Evolutionary conservation across 2,113 vertebrate species (phyloP), one percentile per base, ranked within the genome.

Genomic region (Trematocara variabile): DNA sequence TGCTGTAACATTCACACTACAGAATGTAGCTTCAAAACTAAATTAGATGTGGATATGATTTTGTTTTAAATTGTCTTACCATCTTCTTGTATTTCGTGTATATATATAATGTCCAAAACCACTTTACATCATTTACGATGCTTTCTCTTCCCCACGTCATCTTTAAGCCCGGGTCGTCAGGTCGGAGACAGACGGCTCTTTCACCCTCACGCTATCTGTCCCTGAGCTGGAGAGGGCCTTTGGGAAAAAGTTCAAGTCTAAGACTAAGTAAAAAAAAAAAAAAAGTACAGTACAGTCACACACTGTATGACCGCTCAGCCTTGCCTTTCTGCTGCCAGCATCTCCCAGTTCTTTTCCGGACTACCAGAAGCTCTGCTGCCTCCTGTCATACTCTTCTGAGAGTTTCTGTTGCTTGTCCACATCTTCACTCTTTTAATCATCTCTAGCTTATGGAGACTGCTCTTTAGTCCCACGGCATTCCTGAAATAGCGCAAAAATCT

Each of bases 241-340:
- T 44, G 95, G 95, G 88, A 96, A 95, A 93, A 96, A 96, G 92
- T 97, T 96, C 96, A 96, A 96, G 95, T 93, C 94, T 77, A 96
- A 95, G 87, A 95, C 95, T 92, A 97, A 97, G 96, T 97, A 97
- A 91, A 96, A 86, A 93, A 84, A 88, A 88, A 25, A 30, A 18
- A 48, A 11, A 60, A 46, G n/a, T n/a, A 37, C 58, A 63, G 58
- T 63, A 63, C 58, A 63, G 58, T 37, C 65, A 70, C 81, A 8
- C 83, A 58, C 41, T 0, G 4, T 77, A 34, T 84, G 85, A 37
- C 53, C 7, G 10, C 77, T 87, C 79, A 83, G 60, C 55, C 79
- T 88, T 18, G 33, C 37, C 65, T 88, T 87, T 93, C 84, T 90
- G 68, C 60, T 92, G 91, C 83, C 86, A 84, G 11, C 20, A 54